A percentile compares a stretch with the other conserved stretches of the same genome.
Evolutionary conservation across 2,113 vertebrate species (phyloP).

Genomic region (Arvicanthis niloticus): DNA sequence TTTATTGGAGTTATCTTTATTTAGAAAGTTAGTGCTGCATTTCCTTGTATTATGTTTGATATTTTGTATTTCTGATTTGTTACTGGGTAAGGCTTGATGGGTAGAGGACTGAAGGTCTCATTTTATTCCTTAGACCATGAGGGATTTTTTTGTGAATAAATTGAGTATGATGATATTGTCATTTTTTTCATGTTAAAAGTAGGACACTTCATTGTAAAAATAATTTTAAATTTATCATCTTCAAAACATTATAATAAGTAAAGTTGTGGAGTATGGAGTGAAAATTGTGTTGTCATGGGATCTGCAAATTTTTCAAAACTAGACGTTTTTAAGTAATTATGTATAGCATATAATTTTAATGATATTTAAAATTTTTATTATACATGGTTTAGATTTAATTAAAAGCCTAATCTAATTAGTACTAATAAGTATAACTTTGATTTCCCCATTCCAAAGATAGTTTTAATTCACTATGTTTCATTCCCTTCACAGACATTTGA

Average conservation of each 20-base stretch:
- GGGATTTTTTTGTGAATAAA: not conserved
- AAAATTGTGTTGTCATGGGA: conserved; percentile 33
- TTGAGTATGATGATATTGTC: not conserved
- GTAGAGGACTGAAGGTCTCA: not conserved
- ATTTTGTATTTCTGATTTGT: not conserved
- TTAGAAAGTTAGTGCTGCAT: not conserved
- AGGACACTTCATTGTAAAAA: conserved; percentile 18
- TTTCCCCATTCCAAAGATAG: conserved; percentile 30
- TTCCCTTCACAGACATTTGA: conserved; percentile 74
- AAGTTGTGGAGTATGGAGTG: not conserved
- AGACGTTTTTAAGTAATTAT: conserved; percentile 61
- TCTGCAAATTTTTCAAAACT: conserved; percentile 59
- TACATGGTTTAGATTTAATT: conserved; percentile 66
- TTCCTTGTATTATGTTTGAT: not conserved
- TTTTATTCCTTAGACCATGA: not conserved
- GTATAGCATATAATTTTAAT: conserved; percentile 64
- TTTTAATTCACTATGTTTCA: conserved; percentile 51
- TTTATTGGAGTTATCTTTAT: not conserved
- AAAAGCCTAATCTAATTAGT: conserved; percentile 63
- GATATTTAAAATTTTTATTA: conserved; percentile 64
- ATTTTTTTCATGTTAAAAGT: not conserved
- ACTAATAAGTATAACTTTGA: conserved; percentile 55
- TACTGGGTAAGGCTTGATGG: not conserved
- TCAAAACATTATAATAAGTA: not conserved
- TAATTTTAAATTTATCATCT: not conserved